phyloP scores from a whole-genome alignment of 2,888 invertebrate genomes.

The Colostygia pectinataria region DNA sequence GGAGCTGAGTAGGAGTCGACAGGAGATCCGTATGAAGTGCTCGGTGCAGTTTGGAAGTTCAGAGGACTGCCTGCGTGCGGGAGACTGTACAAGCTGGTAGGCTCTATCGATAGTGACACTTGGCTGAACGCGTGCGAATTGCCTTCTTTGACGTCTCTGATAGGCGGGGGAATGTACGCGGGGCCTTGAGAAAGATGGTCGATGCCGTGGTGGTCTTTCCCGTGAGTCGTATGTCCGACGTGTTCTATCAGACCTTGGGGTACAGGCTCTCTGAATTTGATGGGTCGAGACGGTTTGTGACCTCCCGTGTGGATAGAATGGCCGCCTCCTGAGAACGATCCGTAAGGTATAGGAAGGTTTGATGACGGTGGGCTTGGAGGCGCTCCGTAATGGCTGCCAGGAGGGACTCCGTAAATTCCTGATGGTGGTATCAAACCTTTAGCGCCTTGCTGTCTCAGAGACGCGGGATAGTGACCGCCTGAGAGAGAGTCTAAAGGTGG shows the following conservation, averaged over 20 bases:
- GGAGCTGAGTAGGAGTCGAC: conserved; percentile 81
- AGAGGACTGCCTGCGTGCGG: conserved; percentile 74
- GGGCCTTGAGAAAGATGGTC: conserved; percentile 78
- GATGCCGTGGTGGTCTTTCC: conserved; percentile 83
- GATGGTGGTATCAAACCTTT: conserved; percentile 84
- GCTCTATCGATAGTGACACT: conserved; percentile 73
- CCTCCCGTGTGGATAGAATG: conserved; percentile 67
- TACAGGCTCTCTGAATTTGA: conserved; percentile 89
- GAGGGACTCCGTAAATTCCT: conserved; percentile 84
- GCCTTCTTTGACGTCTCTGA: conserved; percentile 81
- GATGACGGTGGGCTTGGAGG: conserved; percentile 59
- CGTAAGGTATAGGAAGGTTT: conserved; percentile 70
- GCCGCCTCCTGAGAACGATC: conserved; percentile 69
- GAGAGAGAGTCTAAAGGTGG: conserved; percentile 75
- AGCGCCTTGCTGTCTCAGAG: conserved; percentile 68
- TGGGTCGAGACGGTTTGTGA: conserved; percentile 82
- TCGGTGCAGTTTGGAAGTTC: conserved; percentile 70
- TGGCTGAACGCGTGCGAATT: conserved; percentile 53
- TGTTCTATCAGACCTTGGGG: conserved; percentile 87
- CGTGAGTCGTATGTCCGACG: conserved; percentile 84
- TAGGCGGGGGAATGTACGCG: conserved; percentile 85
- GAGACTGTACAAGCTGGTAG: conserved; percentile 77
- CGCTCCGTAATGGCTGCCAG: conserved; percentile 75
- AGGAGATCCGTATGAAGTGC: conserved; percentile 67
- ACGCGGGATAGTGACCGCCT: conserved; percentile 59